These are phyloP conservation scores for Sinella curviseta DNA, from an alignment of 1,140 invertebrate species.

Conservation along the genomic window DNA sequence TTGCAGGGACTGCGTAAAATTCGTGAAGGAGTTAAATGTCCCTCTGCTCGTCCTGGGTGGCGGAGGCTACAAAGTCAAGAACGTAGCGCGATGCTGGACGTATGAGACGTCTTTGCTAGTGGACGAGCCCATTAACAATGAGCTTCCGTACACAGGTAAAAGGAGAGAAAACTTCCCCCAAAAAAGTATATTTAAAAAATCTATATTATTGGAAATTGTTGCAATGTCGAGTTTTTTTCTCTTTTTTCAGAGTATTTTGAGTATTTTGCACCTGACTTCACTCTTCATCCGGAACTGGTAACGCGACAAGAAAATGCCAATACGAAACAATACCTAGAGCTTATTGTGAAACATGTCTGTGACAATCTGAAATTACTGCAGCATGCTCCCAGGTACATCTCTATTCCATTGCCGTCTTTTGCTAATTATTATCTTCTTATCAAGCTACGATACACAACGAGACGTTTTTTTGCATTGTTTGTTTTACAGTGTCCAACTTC, in stretches of 20 bases:
- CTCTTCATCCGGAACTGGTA: slow-evolving; percentile 84
- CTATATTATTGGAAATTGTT: slow-evolving; percentile 1
- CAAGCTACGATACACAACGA: slow-evolving; percentile 49
- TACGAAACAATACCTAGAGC: slow-evolving; percentile 85
- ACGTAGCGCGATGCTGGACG: slow-evolving; percentile 98
- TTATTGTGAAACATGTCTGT: slow-evolving; percentile 79
- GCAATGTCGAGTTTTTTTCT: slow-evolving; percentile 4
- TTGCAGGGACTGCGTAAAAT: slow-evolving; percentile 86
- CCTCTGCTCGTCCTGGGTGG: slow-evolving; percentile 94
- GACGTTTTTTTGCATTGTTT: not conserved
- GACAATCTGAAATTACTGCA: slow-evolving; percentile 87
- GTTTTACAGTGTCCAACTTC: slow-evolving; percentile 77
- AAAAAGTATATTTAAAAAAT: not conserved
- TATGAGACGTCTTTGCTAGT: slow-evolving; percentile 95
- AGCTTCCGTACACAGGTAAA: slow-evolving; percentile 77
- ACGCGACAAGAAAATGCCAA: slow-evolving; percentile 87
- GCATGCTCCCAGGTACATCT: slow-evolving; percentile 68
- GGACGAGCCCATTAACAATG: slow-evolving; percentile 86
- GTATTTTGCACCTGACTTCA: slow-evolving; percentile 94
- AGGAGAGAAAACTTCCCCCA: not conserved
- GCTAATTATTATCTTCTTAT: slow-evolving; percentile 19
- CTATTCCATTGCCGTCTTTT: no score
- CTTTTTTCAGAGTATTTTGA: slow-evolving; percentile 76
- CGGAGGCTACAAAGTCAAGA: slow-evolving; percentile 94
- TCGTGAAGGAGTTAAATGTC: slow-evolving; percentile 90